A percentile compares a stretch with the other conserved stretches of the same genome.
Conservation (phyloP, 2,113 vertebrate genomes). For the Boulengeromyrus knoepffleri region DNA sequence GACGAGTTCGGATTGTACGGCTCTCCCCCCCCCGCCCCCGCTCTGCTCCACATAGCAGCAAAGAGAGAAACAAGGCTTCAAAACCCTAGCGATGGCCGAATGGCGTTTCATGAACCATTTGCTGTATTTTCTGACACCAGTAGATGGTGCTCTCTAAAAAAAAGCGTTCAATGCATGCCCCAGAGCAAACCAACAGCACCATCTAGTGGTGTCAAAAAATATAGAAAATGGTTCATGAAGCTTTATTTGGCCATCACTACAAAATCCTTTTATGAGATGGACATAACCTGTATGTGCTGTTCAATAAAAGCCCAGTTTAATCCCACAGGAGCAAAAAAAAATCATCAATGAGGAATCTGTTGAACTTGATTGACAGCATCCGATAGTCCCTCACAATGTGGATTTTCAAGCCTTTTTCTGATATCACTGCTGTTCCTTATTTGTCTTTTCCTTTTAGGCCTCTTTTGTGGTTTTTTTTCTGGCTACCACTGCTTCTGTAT, state of each 20-base stretch:
- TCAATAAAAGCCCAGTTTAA: not conserved
- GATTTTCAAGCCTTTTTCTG: not conserved
- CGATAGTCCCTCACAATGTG: not conserved
- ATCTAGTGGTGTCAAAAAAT: no score
- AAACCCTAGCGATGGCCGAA: no score
- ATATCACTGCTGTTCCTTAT: not conserved
- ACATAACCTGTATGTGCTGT: not conserved
- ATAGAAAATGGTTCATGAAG: no score
- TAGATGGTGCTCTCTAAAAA: no score
- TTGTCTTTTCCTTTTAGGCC: not conserved
- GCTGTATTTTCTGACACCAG: no score
- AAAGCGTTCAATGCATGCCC: no score
- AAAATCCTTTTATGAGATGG: no score
- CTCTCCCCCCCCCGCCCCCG: no score
- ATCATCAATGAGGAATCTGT: not conserved
- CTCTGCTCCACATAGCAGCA: not conserved
- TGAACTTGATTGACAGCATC: not conserved
- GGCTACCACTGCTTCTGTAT: not conserved
- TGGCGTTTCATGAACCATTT: no score
- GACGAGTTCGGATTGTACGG: conserved; percentile 28
- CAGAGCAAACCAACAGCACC: no score
- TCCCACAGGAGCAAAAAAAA: not conserved
- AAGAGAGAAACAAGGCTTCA: not conserved
- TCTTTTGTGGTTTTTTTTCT: not conserved
- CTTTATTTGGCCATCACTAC: no score